phyloP scores from a whole-genome alignment of 2,888 invertebrate species.

The Aporophyla lueneburgensis region DNA sequence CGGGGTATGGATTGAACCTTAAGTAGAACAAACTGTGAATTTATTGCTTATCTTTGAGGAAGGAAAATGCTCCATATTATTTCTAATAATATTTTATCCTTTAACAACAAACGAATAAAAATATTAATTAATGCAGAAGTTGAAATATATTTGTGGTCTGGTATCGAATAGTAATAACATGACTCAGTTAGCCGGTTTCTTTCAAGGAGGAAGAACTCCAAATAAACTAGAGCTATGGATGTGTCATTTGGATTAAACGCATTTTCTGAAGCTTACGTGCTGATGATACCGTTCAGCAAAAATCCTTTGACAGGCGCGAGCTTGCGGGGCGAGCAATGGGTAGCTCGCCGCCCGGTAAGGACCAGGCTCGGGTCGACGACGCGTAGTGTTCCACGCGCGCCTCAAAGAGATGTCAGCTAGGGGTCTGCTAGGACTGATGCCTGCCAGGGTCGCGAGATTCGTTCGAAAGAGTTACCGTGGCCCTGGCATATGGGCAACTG shows the following conservation, averaged over 20 bases:
- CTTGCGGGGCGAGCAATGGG: no score
- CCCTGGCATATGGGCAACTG: no score
- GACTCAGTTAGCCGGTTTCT: background rate
- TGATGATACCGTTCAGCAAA: background rate
- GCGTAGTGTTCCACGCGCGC: no score
- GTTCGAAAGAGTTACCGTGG: no score
- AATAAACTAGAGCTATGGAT: background rate
- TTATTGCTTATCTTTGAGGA: constrained; percentile 4
- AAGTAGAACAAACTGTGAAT: background rate
- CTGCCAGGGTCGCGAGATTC: no score
- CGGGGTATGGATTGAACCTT: background rate
- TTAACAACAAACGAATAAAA: background rate
- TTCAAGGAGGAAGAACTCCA: background rate
- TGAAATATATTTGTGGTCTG: constrained; percentile 6
- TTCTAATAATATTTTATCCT: constrained; percentile 18
- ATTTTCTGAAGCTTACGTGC: background rate
- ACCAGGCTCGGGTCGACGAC: no score
- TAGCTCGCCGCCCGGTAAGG: no score
- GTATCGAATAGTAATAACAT: background rate
- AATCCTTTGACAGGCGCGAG: no score
- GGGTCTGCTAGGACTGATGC: no score
- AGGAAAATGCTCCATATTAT: constrained; percentile 35
- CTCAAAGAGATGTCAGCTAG: no score
- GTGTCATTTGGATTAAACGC: background rate
- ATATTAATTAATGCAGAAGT: background rate